Percentiles rank a stretch among this genome's conserved stretches.
phyloP scores from a whole-genome alignment of 1,140 invertebrate species.

The Elysia chlorotica region DNA sequence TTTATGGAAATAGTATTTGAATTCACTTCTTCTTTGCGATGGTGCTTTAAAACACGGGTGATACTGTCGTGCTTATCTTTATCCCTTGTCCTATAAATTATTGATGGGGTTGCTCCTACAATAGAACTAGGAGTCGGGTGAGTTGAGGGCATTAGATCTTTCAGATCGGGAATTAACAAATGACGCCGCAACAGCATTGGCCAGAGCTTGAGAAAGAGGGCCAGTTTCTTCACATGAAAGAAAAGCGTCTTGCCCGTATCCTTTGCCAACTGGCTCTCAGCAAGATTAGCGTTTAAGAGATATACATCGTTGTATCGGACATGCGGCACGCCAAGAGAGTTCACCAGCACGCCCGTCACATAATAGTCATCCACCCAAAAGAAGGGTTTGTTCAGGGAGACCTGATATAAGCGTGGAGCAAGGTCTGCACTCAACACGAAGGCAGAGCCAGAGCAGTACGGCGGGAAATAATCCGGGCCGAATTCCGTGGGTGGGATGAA shows the following conservation, averaged over 20 bases:
- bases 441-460: slow-evolving; percentile 63
- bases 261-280: slow-evolving; percentile 32
- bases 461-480: slow-evolving; percentile 55
- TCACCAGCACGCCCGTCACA: slow-evolving; percentile 58
- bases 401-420: slow-evolving; percentile 48
- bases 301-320: slow-evolving; percentile 38
- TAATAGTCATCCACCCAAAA: slow-evolving; percentile 64
- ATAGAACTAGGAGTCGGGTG: no score
- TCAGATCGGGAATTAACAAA: no score
- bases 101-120: no score
- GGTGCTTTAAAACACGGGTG: no score
- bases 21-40: no score
- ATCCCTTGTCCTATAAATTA: no score
- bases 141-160: no score
- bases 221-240: slow-evolving; percentile 38
- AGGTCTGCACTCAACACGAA: slow-evolving; percentile 59
- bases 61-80: no score
- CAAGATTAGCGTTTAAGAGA: slow-evolving; percentile 34
- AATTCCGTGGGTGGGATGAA: slow-evolving; percentile 59
- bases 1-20: no score
- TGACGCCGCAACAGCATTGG: slow-evolving; percentile 17
- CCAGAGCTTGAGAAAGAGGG: slow-evolving; percentile 38
- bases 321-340: slow-evolving; percentile 34
- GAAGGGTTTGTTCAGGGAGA: slow-evolving; percentile 46
- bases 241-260: slow-evolving; percentile 33